These are phyloP conservation scores for Hyaena hyaena DNA, from an alignment of 2,113 vertebrate species.

Conservation along the genomic window DNA sequence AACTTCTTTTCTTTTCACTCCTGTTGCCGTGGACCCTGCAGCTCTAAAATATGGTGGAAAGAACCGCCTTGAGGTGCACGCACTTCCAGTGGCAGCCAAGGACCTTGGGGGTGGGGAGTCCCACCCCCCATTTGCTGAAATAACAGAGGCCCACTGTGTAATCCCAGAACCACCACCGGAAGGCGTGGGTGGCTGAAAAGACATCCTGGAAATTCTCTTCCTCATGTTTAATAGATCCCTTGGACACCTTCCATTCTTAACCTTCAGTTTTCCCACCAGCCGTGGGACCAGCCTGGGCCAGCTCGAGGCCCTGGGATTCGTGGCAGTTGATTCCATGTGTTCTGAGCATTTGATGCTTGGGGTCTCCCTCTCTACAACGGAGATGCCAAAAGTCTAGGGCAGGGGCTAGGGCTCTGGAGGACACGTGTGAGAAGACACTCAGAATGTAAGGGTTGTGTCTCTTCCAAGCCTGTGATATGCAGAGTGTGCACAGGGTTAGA, in stretches of 20 bases:
- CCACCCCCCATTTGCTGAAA: no score
- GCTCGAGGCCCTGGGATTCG: background rate
- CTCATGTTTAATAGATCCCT: background rate
- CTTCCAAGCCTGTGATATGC: background rate
- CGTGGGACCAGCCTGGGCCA: background rate
- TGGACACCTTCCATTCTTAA: background rate
- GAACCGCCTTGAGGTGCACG: no score
- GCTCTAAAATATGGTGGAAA: no score
- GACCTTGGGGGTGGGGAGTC: no score
- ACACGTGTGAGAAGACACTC: background rate
- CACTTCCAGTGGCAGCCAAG: no score
- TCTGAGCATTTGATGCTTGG: no score
- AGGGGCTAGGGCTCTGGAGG: background rate
- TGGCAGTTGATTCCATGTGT: fast-evolving
- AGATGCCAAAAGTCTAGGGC: no score
- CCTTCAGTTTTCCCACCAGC: background rate
- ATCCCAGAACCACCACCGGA: no score
- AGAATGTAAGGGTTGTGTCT: background rate
- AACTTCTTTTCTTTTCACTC: no score
- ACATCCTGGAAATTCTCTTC: background rate
- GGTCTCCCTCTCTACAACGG: no score
- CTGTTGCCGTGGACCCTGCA: no score
- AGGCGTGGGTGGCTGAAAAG: background rate
- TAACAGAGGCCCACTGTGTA: no score
- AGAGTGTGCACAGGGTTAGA: background rate